These are phyloP conservation scores for Rynchops niger DNA, from an alignment of 2,113 vertebrate genomes.

Conservation along the genomic window DNA sequence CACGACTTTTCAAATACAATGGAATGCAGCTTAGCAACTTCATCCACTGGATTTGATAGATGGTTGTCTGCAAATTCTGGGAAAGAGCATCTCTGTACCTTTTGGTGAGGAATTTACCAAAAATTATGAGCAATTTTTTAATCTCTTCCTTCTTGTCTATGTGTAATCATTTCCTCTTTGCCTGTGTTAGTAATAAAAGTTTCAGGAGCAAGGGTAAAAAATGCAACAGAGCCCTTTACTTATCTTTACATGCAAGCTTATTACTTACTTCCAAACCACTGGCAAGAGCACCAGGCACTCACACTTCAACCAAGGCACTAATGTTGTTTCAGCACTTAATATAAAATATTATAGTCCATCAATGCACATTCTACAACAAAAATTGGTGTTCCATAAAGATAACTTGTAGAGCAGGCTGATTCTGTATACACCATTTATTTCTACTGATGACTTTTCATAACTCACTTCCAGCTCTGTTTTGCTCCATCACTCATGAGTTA, in stretches of 20 bases:
- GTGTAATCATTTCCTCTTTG: neutral
- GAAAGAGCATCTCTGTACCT: neutral
- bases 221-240: neutral
- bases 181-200: neutral
- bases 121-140: neutral
- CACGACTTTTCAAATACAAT: too few species aligned
- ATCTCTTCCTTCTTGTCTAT: neutral
- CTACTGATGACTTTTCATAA: constrained; percentile 2
- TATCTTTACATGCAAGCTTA: neutral
- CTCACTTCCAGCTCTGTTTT: neutral
- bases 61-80: neutral
- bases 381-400: neutral
- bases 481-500: constrained; percentile 29
- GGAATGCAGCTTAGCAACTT: too few species aligned
- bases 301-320: neutral
- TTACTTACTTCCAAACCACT: neutral
- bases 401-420: neutral
- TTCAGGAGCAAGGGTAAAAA: neutral
- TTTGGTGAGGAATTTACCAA: neutral
- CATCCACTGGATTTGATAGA: neutral
- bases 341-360: neutral
- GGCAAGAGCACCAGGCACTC: neutral
- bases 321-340: neutral
- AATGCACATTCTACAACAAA: neutral
- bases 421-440: neutral